Evolutionary conservation across 1,140 invertebrate genomes (phyloP).

Genomic region (Ceratina australensis): DNA sequence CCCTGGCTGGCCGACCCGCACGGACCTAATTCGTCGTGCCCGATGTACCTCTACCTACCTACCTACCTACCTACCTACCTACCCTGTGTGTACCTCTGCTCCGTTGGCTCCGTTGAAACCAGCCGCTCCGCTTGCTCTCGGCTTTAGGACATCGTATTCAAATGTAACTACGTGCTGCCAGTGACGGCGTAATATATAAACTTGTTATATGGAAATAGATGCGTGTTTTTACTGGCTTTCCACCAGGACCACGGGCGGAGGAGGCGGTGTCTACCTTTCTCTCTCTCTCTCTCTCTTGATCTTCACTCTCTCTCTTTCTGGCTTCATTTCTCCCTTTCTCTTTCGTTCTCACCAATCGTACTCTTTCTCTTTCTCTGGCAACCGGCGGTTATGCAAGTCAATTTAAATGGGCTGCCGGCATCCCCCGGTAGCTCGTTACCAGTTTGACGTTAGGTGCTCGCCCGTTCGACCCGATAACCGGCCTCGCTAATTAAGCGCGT

Average conservation of each 20-base stretch:
- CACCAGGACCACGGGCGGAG: conserved; percentile 61
- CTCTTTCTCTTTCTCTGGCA: conserved; percentile 38
- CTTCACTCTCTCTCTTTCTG: neutral
- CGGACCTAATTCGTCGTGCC: conserved; percentile 68
- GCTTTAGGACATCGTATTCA: conserved; percentile 78
- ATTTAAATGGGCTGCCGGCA: conserved; percentile 74
- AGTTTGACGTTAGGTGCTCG: conserved; percentile 57
- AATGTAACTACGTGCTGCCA: conserved; percentile 78
- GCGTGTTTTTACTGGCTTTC: conserved; percentile 77
- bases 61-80: too few species aligned
- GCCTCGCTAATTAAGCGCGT: conserved; percentile 58
- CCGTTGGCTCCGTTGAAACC: neutral
- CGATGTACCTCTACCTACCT: too few species aligned
- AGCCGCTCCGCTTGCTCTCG: conserved; percentile 56
- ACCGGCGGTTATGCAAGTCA: conserved; percentile 75
- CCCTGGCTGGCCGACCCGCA: neutral
- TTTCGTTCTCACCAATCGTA: neutral
- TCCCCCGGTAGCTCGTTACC: conserved; percentile 66
- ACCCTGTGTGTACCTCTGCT: conserved; percentile 24
- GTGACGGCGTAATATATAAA: conserved; percentile 79
- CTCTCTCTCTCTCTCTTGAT: neutral
- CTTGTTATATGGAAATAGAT: conserved; percentile 80
- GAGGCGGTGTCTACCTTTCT: conserved; percentile 32
- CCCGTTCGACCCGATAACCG: conserved; percentile 51
- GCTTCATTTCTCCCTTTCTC: neutral